Conservation (phyloP, 64 coral and sea anemone species). For the Dendrophyllia cribrosa region DNA sequence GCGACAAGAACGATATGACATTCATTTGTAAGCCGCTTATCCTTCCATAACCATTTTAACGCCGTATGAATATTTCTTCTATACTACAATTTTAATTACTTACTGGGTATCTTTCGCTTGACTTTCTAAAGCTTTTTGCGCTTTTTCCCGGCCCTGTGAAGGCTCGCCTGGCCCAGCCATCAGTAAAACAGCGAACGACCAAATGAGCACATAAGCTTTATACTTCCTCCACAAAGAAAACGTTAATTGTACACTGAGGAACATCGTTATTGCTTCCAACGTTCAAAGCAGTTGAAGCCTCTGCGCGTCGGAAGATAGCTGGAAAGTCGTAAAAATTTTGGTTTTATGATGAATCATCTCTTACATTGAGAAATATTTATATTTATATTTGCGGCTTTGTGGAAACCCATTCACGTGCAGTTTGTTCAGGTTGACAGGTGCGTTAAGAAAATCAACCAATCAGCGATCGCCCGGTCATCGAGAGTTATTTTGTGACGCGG, state of each 20-base stretch:
- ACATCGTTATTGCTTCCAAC: not conserved
- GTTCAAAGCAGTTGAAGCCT: not conserved
- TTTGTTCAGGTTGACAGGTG: constrained; percentile 38
- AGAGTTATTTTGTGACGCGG: not conserved
- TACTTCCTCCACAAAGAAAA: not conserved
- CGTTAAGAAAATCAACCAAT: not conserved
- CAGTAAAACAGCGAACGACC: not conserved
- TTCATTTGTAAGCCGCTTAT: not conserved
- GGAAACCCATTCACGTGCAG: not conserved
- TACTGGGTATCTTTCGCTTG: constrained; percentile 19
- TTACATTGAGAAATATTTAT: not conserved
- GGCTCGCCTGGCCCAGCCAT: not conserved
- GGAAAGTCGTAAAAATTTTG: not conserved
- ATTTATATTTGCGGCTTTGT: not conserved
- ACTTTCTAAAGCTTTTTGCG: constrained; percentile 7
- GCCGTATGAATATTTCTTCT: not conserved
- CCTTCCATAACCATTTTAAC: too few species aligned
- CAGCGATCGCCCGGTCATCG: not conserved
- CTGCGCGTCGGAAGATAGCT: not conserved
- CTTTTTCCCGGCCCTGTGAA: not conserved
- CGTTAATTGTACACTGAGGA: not conserved
- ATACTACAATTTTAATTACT: not conserved
- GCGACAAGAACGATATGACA: not conserved
- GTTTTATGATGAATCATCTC: not conserved
- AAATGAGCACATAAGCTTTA: not conserved